Base-by-base conservation (phyloP, 1,140 invertebrate species). In the Saxidomus purpurata region DNA sequence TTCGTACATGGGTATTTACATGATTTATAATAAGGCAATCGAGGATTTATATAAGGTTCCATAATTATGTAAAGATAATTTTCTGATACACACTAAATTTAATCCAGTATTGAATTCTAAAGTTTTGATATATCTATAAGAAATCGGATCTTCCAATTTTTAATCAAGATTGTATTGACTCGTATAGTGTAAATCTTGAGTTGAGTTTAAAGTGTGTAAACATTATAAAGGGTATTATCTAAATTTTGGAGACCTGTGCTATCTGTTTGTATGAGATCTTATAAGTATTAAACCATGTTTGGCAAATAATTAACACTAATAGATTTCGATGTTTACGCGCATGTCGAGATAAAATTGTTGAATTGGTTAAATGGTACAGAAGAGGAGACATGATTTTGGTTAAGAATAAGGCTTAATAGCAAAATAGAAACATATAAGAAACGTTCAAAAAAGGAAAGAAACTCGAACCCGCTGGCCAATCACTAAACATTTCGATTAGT, bases 221-320 rank as follows among this genome's bases (percentile, higher is more conserved):
- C 38, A 71, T 71, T 71, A 15, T 38, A 71, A 71, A 36, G 17
- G 67, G 17, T 28, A 71, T 71, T 13, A 71, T 38, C 67, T 71
- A 8, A 71, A 71, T 38, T 38, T 71, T 71, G 67, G 22, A 71
- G 22, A 71, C 67, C 22, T 71, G 34, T 38, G 67, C 36, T 71
- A 71, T 71, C 67, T 71, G 0, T 40, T 71, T 71, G 67, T 71
- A 15, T 6, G 22, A 17, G 67, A 71, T 71, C 67, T 71, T 11
- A 3, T 19, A 71, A 71, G 67, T 71, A 71, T 49, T 79, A 49
- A 79, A 79, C n/a, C 76, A 55, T 79, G 47, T 34, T 6, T 79
- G 28, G 31, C 76, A 52, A 49, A 79, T 79, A 55, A 79, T 79
- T 79, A 79, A 28, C 76, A 79, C 76, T 55, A 55, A 79, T 59